Evolutionary conservation across 1,140 invertebrate genomes (phyloP), one percentile per base, ranked within the genome.

Genomic region (Philopotamus ludificatus): DNA sequence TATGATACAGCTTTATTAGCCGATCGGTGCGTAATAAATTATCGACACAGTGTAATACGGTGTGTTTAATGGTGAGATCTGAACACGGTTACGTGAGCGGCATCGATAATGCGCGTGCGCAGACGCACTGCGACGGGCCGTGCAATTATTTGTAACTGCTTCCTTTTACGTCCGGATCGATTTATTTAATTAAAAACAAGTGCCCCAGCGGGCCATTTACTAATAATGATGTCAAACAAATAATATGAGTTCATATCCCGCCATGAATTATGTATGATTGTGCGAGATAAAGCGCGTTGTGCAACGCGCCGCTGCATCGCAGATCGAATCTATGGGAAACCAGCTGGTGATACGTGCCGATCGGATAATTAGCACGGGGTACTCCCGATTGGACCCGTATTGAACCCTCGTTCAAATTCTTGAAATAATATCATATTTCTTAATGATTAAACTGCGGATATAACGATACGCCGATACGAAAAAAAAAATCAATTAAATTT

Each of bases 161-260:
- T 47, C 44, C 44, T 47, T 47, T 47, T 47, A 47, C 44, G 44
- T 47, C 44, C 3, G 10, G 44, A 47, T 47, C 18, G 44, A 47
- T 47, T 47, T 47, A 47, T 47, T 47, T 47, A 47, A 47, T 47
- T 47, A 47, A 47, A 47, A 47, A 47, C 44, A 47, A 47, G 8
- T 47, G 44, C 44, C 44, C 8, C 44, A 47, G 44, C 44, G 15
- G 44, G 44, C n/a, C 7, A 47, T 47, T 15, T 47, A 47, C 44
- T 47, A 16, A 47, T 47, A 47, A 47, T 47, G 10, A 47, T 47
- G 44, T 47, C 44, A 47, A 47, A 47, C 44, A 47, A 15, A 47
- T 47, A 15, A 47, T 47, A 47, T 47, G 3, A 9, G 3, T 20
- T 47, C 44, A 47, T 47, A 47, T 47, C 10, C 44, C 18, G 18